Conservation (phyloP, 2,113 vertebrate species). For the Hiodon tergisus region DNA sequence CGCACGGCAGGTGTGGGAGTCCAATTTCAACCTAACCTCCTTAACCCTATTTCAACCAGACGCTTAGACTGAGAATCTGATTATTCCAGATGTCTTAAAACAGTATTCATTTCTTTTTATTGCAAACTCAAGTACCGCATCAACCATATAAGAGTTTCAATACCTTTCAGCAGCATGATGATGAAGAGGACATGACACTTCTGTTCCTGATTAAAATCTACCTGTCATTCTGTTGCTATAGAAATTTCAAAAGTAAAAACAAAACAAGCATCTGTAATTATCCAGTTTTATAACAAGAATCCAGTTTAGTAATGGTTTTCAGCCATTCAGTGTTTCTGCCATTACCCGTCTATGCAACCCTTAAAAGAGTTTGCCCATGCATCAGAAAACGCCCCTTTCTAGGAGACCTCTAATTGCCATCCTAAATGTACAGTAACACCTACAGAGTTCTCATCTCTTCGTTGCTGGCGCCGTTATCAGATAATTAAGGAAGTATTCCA, state of each 20-base stretch:
- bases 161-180: not conserved
- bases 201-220: not conserved
- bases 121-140: not conserved
- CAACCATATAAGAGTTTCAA: not conserved
- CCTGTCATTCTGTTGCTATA: conserved; percentile 8
- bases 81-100: not conserved
- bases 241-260: not conserved
- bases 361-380: not conserved
- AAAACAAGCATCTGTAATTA: not conserved
- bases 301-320: not conserved
- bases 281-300: not conserved
- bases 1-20: no score
- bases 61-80: not conserved
- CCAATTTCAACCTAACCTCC: not conserved
- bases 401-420: not conserved
- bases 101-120: not conserved
- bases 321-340: not conserved
- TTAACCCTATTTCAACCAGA: not conserved
- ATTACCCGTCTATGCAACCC: not conserved
- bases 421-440: not conserved
- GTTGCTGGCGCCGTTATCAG: no score
- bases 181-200: not conserved
- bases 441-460: no score
- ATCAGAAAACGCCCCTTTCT: not conserved
- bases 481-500: no score